Percentiles rank a stretch among this genome's conserved stretches.
phyloP scores from a whole-genome alignment of 2,888 invertebrate genomes.

The Bugulina stolonifera region DNA sequence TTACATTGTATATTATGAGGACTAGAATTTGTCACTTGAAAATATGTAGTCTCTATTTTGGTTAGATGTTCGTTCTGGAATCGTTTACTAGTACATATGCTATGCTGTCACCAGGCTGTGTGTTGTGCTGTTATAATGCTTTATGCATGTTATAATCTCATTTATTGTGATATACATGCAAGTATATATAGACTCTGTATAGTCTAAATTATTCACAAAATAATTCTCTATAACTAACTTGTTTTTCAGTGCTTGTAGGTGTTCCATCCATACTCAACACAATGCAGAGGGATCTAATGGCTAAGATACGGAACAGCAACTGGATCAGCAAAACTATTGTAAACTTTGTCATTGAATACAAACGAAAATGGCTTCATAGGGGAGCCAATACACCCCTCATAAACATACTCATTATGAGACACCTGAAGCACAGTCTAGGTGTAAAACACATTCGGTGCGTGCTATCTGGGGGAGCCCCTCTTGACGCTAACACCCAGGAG shows the following conservation, averaged over 20 bases:
- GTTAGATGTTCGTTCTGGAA: no score
- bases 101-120: no score
- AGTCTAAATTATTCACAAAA: no score
- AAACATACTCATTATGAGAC: constrained; percentile 49
- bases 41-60: no score
- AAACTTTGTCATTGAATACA: constrained; percentile 89
- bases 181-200: no score
- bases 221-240: no score
- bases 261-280: constrained; percentile 86
- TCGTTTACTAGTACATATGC: no score
- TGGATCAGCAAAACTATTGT: constrained; percentile 76
- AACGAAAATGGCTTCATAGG: constrained; percentile 71
- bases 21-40: no score
- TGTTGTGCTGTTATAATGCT: no score
- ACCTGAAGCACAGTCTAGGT: constrained; percentile 14
- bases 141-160: no score
- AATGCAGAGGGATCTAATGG: constrained; percentile 92
- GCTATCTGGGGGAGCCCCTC: constrained; percentile 88
- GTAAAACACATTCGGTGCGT: constrained; percentile 75
- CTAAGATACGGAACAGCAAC: constrained; percentile 76
- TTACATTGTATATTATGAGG: no score
- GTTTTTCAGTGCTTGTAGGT: background rate
- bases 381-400: constrained; percentile 56
- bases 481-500: constrained; percentile 88
- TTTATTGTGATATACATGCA: no score